phyloP scores from a whole-genome alignment of 2,888 invertebrate species.

The Drosophila sordidula region DNA sequence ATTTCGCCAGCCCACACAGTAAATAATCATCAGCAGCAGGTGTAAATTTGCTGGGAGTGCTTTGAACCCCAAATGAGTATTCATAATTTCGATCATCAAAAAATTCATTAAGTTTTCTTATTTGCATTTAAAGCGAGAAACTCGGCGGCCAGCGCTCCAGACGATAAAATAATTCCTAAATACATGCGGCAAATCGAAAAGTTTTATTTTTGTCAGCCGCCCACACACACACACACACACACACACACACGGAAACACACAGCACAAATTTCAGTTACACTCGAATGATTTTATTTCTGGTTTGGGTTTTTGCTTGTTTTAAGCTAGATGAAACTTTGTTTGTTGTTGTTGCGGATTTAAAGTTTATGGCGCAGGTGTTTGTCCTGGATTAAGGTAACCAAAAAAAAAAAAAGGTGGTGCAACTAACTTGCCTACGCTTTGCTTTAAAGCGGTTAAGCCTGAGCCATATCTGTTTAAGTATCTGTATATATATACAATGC shows the following conservation, averaged over 20 bases:
- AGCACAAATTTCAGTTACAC: slow-evolving; percentile 56
- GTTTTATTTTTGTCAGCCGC: slow-evolving; percentile 51
- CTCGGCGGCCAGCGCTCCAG: slow-evolving; percentile 14
- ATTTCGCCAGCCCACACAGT: slow-evolving; percentile 1
- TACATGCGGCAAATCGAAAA: slow-evolving; percentile 64
- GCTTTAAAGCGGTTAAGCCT: slow-evolving; percentile 13
- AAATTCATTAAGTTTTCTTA: slow-evolving; percentile 31
- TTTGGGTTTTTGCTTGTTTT: slow-evolving; percentile 53
- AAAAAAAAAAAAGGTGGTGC: slow-evolving; percentile 30
- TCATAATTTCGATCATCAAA: slow-evolving; percentile 11
- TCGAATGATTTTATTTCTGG: slow-evolving; percentile 73
- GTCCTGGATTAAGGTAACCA: slow-evolving; percentile 51
- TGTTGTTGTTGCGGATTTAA: slow-evolving; percentile 63
- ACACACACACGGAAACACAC: slow-evolving; percentile 12
- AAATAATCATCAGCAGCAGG: slow-evolving; percentile 15
- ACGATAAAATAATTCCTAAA: slow-evolving; percentile 49
- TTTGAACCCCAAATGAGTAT: slow-evolving; percentile 3
- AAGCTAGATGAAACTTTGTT: slow-evolving; percentile 62
- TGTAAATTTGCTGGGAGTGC: slow-evolving; percentile 14
- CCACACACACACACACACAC: slow-evolving; percentile 16
- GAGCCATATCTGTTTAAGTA: not conserved
- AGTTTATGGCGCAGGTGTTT: slow-evolving; percentile 76
- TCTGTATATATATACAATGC: not conserved
- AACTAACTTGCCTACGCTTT: slow-evolving; percentile 19
- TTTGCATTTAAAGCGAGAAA: slow-evolving; percentile 41